These are phyloP conservation scores for Cotesia chilonis DNA, from an alignment of 1,140 invertebrate genomes.

Conservation along the genomic window DNA sequence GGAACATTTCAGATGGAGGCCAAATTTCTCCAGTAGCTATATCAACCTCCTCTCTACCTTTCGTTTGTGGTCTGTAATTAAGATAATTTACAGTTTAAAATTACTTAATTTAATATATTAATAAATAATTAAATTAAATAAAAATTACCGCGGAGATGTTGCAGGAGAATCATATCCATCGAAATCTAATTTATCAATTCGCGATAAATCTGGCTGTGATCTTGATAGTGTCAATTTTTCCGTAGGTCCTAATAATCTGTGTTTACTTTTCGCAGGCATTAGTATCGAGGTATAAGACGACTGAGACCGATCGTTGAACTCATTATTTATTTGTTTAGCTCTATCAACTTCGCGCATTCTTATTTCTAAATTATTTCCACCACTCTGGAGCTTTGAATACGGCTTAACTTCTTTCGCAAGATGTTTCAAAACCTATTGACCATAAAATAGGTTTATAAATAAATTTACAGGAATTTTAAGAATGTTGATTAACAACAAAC, in stretches of 20 bases:
- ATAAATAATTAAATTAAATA: slow-evolving; percentile 25
- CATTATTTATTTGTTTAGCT: slow-evolving; percentile 55
- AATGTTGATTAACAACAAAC: too few species aligned
- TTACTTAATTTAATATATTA: not conserved
- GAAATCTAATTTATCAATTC: slow-evolving; percentile 60
- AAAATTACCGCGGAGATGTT: slow-evolving; percentile 58
- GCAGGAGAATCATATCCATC: slow-evolving; percentile 59
- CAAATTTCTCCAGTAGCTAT: slow-evolving; percentile 68
- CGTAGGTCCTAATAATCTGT: slow-evolving; percentile 63
- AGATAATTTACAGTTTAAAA: slow-evolving; percentile 7
- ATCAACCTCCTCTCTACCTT: slow-evolving; percentile 70
- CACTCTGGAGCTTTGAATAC: slow-evolving; percentile 54
- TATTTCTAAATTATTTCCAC: slow-evolving; percentile 54
- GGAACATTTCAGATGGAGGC: slow-evolving; percentile 80
- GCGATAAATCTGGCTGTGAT: slow-evolving; percentile 78
- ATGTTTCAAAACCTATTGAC: slow-evolving; percentile 79
- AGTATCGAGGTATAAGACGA: slow-evolving; percentile 63
- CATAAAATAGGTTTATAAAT: slow-evolving; percentile 30
- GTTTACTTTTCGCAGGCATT: slow-evolving; percentile 61
- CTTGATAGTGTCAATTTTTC: slow-evolving; percentile 76
- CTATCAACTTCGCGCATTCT: slow-evolving; percentile 55
- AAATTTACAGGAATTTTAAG: slow-evolving; percentile 8
- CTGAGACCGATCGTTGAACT: slow-evolving; percentile 64
- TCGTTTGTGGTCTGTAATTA: slow-evolving; percentile 67
- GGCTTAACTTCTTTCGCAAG: slow-evolving; percentile 82